phyloP scores from a whole-genome alignment of 2,113 vertebrate genomes.

The Alosa alosa region DNA sequence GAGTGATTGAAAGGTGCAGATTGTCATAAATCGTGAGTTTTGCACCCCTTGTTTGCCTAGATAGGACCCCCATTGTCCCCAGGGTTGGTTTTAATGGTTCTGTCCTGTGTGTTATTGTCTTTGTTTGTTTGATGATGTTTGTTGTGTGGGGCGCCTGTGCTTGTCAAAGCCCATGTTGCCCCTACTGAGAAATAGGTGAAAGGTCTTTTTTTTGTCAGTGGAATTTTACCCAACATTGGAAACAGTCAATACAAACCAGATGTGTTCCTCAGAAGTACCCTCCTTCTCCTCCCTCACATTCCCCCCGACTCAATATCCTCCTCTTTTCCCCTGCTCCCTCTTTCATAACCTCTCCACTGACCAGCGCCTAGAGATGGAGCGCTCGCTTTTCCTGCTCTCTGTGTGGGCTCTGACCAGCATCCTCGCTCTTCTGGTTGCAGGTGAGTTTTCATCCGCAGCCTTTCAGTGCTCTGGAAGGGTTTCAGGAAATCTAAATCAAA shows the following conservation, averaged over 20 bases:
- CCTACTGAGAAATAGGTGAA: conserved; percentile 72
- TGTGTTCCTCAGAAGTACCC: conserved; percentile 61
- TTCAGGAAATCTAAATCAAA: not conserved
- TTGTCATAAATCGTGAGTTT: not conserved
- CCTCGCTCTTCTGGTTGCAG: conserved; percentile 57
- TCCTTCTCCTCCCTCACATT: conserved; percentile 5
- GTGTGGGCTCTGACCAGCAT: conserved; percentile 61
- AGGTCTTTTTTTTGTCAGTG: conserved; percentile 60
- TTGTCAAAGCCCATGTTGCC: conserved; percentile 43
- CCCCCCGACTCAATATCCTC: conserved; percentile 37
- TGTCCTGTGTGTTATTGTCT: conserved; percentile 35
- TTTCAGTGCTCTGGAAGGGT: not conserved
- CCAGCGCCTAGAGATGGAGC: conserved; percentile 61
- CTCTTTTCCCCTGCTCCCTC: conserved; percentile 23
- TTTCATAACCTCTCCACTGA: conserved; percentile 57
- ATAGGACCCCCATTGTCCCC: not conserved
- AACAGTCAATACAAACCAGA: conserved; percentile 67
- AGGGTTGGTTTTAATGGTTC: not conserved
- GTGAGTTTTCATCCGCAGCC: conserved; percentile 53
- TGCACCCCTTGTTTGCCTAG: not conserved
- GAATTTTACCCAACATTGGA: conserved; percentile 63
- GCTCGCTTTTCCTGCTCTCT: conserved; percentile 59
- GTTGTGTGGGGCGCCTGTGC: conserved; percentile 28
- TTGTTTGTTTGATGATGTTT: not conserved
- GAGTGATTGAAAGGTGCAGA: not conserved